These are phyloP conservation scores for Drosophila rellima DNA, from an alignment of 2,888 invertebrate genomes.

Conservation along the genomic window DNA sequence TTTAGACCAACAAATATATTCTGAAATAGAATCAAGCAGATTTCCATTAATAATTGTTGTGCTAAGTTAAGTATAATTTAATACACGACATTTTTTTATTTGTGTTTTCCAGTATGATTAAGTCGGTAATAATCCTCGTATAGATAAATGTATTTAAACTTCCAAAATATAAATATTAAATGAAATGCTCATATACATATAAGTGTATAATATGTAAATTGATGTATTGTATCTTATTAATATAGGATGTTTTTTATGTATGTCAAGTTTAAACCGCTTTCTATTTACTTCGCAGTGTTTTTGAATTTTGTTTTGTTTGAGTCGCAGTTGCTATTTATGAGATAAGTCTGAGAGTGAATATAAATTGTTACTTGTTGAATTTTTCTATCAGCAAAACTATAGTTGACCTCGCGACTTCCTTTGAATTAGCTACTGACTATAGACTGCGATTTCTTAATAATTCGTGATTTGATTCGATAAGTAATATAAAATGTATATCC, in stretches of 20 bases:
- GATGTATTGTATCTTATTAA: not conserved
- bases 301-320: constrained; percentile 2
- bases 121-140: no score
- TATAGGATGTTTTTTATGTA: constrained; percentile 8
- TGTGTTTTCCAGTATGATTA: no score
- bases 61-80: no score
- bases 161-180: no score
- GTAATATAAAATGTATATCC: not conserved
- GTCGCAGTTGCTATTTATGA: constrained; percentile 36
- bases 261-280: constrained; percentile 56
- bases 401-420: constrained; percentile 36
- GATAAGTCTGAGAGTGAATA: constrained; percentile 27
- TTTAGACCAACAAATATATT: no score
- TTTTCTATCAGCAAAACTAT: constrained; percentile 16
- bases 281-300: constrained; percentile 8
- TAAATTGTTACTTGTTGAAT: constrained; percentile 4
- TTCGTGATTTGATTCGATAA: constrained; percentile 1
- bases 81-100: no score
- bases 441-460: not conserved
- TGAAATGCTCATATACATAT: not conserved
- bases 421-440: not conserved
- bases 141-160: no score
- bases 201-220: not conserved
- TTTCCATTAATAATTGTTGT: no score
- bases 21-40: no score